A percentile compares a stretch with the other conserved stretches of the same genome.
These are phyloP conservation scores for Drosophila sordidula DNA, from an alignment of 2,888 invertebrate species.

Conservation along the genomic window DNA sequence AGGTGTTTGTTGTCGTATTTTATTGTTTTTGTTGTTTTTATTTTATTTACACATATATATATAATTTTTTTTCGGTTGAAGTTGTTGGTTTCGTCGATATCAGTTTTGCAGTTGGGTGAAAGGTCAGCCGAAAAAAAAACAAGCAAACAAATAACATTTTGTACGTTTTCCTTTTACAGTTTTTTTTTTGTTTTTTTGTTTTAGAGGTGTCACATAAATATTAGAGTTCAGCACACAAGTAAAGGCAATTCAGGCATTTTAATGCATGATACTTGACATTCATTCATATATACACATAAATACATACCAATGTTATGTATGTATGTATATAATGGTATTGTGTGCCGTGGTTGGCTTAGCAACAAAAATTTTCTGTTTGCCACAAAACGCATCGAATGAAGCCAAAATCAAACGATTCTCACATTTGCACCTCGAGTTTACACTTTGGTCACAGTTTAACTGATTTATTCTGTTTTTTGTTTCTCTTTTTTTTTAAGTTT, in stretches of 20 bases:
- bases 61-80: slow-evolving; percentile 28
- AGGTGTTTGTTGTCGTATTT: slow-evolving; percentile 37
- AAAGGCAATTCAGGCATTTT: slow-evolving; percentile 28
- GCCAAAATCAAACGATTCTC: slow-evolving; percentile 64
- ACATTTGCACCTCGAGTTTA: slow-evolving; percentile 56
- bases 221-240: slow-evolving; percentile 46
- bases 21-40: slow-evolving; percentile 19
- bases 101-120: slow-evolving; percentile 64
- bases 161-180: slow-evolving; percentile 47
- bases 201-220: slow-evolving; percentile 38
- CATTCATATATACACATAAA: slow-evolving; percentile 15
- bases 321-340: slow-evolving; percentile 6
- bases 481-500: background rate
- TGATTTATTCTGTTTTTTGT: background rate
- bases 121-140: slow-evolving; percentile 70
- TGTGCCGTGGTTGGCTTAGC: slow-evolving; percentile 31
- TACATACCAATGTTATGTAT: background rate
- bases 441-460: slow-evolving; percentile 23
- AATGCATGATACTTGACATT: slow-evolving; percentile 9
- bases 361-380: slow-evolving; percentile 29
- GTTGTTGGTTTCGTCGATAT: slow-evolving; percentile 63
- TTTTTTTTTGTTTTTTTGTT: slow-evolving; percentile 10
- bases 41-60: slow-evolving; percentile 26
- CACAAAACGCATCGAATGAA: slow-evolving; percentile 53
- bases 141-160: slow-evolving; percentile 73